Evolutionary conservation across 2,888 invertebrate species (phyloP).

Genomic region (Leptura quadrifasciata): DNA sequence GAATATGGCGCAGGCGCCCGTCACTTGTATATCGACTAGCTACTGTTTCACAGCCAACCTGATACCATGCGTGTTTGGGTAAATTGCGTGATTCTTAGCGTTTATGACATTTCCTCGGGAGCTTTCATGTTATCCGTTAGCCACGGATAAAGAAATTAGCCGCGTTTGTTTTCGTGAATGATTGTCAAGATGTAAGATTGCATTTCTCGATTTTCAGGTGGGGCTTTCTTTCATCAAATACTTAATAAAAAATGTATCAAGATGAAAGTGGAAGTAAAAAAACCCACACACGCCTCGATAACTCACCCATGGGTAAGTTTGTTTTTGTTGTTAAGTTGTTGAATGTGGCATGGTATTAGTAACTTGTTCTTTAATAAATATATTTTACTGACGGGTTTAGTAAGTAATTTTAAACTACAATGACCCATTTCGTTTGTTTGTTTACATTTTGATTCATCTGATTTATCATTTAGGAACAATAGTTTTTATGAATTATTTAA

Average conservation of each 20-base stretch:
- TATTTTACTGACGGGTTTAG: background rate
- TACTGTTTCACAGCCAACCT: conserved; percentile 44
- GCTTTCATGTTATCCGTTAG: conserved; percentile 51
- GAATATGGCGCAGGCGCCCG: conserved; percentile 55
- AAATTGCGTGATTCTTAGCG: conserved; percentile 50
- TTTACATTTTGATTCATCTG: background rate
- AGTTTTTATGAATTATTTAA: no score
- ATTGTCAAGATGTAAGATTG: conserved; percentile 22
- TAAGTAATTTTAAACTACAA: background rate
- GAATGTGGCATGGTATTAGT: background rate
- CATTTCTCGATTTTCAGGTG: background rate
- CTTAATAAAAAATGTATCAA: conserved; percentile 58
- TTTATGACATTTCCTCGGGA: conserved; percentile 58
- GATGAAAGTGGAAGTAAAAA: conserved; percentile 61
- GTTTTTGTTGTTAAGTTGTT: conserved; percentile 12
- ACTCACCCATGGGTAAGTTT: conserved; percentile 63
- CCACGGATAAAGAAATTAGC: conserved; percentile 42
- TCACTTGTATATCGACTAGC: conserved; percentile 62
- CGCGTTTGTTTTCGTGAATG: conserved; percentile 43
- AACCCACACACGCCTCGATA: conserved; percentile 53
- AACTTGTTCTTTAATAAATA: background rate
- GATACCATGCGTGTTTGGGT: conserved; percentile 39
- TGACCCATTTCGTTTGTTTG: background rate
- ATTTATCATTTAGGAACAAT: no score
- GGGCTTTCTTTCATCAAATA: background rate